Conservation (phyloP, 2,888 invertebrate genomes). For the Callyntrura sp. region DNA sequence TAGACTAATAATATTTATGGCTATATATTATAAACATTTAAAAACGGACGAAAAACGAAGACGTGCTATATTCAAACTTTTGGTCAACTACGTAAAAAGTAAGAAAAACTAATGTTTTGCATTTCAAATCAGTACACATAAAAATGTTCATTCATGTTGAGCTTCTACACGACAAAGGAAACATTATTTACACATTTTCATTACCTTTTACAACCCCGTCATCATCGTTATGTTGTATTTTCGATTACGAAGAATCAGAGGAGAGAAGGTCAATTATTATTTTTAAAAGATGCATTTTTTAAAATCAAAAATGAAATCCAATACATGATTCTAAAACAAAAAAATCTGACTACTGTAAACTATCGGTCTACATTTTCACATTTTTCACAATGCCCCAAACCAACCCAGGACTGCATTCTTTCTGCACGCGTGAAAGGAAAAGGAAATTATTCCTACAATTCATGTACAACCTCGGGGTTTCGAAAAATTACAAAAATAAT, state of each 20-base stretch:
- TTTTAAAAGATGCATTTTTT: not conserved
- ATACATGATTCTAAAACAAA: not conserved
- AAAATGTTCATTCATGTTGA: not conserved
- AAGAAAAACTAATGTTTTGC: not conserved
- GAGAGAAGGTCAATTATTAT: conserved; percentile 28
- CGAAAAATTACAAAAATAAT: conserved; percentile 3
- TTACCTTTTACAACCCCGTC: conserved; percentile 60
- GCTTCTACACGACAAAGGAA: not conserved
- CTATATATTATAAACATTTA: not conserved
- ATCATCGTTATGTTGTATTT: conserved; percentile 57
- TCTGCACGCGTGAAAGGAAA: not conserved
- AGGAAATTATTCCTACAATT: conserved; percentile 32
- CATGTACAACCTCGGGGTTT: conserved; percentile 34
- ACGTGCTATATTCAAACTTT: not conserved
- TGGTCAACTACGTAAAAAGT: not conserved
- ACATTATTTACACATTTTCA: conserved; percentile 34
- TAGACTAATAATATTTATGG: not conserved
- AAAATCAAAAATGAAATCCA: conserved; percentile 13
- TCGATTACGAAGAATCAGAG: conserved; percentile 55
- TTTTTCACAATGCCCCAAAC: conserved; percentile 28
- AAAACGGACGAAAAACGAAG: not conserved
- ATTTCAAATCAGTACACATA: not conserved
- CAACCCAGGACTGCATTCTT: not conserved
- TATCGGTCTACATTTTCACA: not conserved
- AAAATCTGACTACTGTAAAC: no score